Evolutionary conservation across 2,888 invertebrate species (phyloP).

Genomic region (Ophion costatus): DNA sequence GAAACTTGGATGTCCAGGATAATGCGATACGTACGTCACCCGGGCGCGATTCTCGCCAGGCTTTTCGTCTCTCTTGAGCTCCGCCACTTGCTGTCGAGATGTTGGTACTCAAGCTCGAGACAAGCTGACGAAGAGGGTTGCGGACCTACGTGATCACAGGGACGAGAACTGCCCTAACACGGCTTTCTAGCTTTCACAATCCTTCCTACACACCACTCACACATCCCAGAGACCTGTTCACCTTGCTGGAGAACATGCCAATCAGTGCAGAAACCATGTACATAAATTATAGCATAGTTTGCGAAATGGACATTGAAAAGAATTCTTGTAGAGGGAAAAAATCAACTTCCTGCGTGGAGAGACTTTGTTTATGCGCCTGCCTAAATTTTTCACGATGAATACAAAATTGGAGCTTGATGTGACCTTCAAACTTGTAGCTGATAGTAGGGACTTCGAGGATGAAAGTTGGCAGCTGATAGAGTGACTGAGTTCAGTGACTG

Average conservation of each 20-base stretch:
- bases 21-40: slow-evolving; percentile 27
- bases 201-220: slow-evolving; percentile 20
- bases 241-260: not conserved
- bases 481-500: too few species aligned
- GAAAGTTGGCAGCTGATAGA: too few species aligned
- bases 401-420: too few species aligned
- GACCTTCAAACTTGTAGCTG: too few species aligned
- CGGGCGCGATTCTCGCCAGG: slow-evolving; percentile 24
- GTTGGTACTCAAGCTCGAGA: slow-evolving; percentile 24
- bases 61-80: slow-evolving; percentile 55
- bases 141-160: not conserved
- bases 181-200: slow-evolving; percentile 44
- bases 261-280: not conserved
- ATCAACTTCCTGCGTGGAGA: too few species aligned
- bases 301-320: not conserved
- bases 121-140: slow-evolving; percentile 9
- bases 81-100: slow-evolving; percentile 42
- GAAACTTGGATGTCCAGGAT: slow-evolving; percentile 55
- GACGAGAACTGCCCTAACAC: slow-evolving; percentile 39
- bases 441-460: too few species aligned
- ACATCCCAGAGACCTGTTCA: not conserved
- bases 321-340: not conserved
- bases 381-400: too few species aligned
- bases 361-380: too few species aligned
- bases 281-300: not conserved